Conservation (phyloP, 2,113 vertebrate species). For the Acinonyx jubatus region DNA sequence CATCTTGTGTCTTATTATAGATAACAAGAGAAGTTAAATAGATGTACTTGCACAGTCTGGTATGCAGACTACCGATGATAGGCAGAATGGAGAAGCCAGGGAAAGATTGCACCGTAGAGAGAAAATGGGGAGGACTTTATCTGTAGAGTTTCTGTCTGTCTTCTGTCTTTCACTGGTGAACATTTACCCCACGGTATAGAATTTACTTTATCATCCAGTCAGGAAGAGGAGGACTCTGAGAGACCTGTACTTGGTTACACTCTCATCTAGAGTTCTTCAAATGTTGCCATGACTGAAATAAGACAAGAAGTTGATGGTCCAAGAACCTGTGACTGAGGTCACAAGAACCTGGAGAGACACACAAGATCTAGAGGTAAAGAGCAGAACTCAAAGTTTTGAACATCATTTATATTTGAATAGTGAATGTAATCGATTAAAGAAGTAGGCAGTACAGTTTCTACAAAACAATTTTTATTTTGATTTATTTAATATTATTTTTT, state of each 20-base stretch:
- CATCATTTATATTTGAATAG: background rate
- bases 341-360: background rate
- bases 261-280: rapidly evolving
- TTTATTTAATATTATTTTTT: too few species aligned
- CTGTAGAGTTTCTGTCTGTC: background rate
- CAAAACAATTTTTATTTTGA: background rate
- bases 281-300: background rate
- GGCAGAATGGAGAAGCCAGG: background rate
- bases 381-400: background rate
- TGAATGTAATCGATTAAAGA: background rate
- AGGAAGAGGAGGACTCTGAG: background rate
- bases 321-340: background rate
- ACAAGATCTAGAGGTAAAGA: too few species aligned
- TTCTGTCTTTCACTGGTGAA: background rate
- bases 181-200: background rate
- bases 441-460: too few species aligned
- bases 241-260: rapidly evolving
- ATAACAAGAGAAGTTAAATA: background rate
- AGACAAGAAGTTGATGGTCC: background rate
- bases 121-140: background rate
- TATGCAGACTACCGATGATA: background rate
- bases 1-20: background rate
- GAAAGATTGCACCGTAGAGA: background rate
- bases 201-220: background rate
- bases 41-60: rapidly evolving